These are phyloP conservation scores for Yoshiicerus persimilis DNA, from an alignment of 1,140 invertebrate species.

Conservation along the genomic window DNA sequence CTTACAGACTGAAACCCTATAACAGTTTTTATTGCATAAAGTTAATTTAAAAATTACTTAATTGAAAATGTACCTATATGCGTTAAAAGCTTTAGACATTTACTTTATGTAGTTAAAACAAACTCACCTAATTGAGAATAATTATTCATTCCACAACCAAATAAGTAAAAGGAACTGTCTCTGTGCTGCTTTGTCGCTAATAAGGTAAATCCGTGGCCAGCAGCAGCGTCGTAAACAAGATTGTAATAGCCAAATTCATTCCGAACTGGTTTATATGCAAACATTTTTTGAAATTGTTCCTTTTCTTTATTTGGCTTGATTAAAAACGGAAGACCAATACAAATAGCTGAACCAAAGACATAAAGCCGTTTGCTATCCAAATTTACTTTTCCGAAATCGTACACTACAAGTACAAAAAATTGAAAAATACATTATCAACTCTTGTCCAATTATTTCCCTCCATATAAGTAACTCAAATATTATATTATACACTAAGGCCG, in stretches of 20 bases:
- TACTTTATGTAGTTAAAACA: background rate
- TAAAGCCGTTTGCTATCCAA: slow-evolving; percentile 34
- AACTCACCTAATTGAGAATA: slow-evolving; percentile 82
- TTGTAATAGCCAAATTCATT: slow-evolving; percentile 29
- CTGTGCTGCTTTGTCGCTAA: slow-evolving; percentile 70
- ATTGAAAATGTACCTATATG: background rate
- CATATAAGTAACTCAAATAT: no score
- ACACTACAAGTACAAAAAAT: slow-evolving; percentile 37
- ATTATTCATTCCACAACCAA: slow-evolving; percentile 87
- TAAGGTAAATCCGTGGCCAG: slow-evolving; percentile 89
- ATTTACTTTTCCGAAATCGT: slow-evolving; percentile 35
- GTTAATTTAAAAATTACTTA: slow-evolving; percentile 24
- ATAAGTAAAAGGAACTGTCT: slow-evolving; percentile 64
- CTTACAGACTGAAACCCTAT: slow-evolving; percentile 63
- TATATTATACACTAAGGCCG: background rate
- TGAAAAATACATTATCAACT: background rate
- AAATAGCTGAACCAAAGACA: slow-evolving; percentile 32
- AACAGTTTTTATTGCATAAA: no score
- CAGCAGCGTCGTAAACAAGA: slow-evolving; percentile 67
- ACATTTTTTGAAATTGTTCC: background rate
- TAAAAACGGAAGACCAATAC: slow-evolving; percentile 34
- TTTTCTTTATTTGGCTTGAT: slow-evolving; percentile 11
- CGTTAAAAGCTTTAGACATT: no score
- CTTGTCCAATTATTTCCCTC: no score
- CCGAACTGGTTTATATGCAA: slow-evolving; percentile 25